These are phyloP conservation scores for Littorina saxatilis DNA, from an alignment of 1,140 invertebrate genomes.

Conservation along the genomic window DNA sequence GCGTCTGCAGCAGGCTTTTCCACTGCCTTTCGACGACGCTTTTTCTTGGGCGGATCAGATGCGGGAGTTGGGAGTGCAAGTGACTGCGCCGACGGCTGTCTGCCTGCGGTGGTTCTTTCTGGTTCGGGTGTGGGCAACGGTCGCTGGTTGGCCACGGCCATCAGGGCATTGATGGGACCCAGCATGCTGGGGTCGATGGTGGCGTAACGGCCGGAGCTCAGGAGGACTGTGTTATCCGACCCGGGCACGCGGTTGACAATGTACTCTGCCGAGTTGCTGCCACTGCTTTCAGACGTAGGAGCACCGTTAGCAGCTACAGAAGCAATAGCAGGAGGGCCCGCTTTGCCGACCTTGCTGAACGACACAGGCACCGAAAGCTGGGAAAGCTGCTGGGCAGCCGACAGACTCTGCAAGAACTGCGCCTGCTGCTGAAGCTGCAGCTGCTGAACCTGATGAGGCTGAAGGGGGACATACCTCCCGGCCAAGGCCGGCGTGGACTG, in stretches of 20 bases:
- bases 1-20: background rate
- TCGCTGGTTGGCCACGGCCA: conserved; percentile 37
- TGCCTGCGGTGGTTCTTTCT: background rate
- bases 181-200: conserved; percentile 38
- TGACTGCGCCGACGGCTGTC: background rate
- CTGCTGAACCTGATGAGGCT: conserved; percentile 32
- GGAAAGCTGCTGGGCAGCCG: background rate
- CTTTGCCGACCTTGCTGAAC: background rate
- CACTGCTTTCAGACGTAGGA: background rate
- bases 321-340: background rate
- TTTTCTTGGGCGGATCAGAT: background rate
- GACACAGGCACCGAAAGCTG: background rate
- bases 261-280: conserved; percentile 21
- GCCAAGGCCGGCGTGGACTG: conserved; percentile 19
- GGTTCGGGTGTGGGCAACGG: conserved; percentile 13
- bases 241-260: conserved; percentile 20
- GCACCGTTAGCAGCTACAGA: background rate
- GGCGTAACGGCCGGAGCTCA: conserved; percentile 30
- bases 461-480: conserved; percentile 18
- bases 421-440: conserved; percentile 7
- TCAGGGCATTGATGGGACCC: conserved; percentile 29
- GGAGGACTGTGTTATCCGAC: conserved; percentile 6
- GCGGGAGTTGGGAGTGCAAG: background rate
- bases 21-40: background rate
- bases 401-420: background rate